Evolutionary conservation across 1,140 invertebrate species (phyloP).

Genomic region (Lepidostoma basale): DNA sequence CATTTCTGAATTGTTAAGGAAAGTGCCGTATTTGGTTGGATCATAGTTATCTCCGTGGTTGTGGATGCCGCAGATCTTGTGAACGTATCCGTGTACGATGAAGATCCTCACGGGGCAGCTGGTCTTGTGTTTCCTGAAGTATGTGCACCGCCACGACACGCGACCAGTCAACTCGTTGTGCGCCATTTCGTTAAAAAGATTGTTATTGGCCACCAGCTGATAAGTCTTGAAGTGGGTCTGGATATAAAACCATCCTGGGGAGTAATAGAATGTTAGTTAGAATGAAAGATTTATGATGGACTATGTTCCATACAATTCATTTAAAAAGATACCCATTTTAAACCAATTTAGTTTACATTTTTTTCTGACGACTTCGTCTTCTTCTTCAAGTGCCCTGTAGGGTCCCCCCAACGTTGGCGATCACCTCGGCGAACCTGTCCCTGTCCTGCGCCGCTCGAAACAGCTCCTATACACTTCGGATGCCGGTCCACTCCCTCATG

Average conservation of each 20-base stretch:
- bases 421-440: no score
- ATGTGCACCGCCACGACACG: slow-evolving; percentile 30
- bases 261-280: no score
- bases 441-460: no score
- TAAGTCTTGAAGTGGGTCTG: background rate
- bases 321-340: no score
- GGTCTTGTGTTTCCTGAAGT: slow-evolving; percentile 21
- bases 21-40: background rate
- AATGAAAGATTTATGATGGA: no score
- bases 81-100: slow-evolving; percentile 14
- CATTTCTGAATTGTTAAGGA: background rate
- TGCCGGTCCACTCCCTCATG: no score
- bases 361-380: no score
- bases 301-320: no score
- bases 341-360: no score
- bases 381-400: no score
- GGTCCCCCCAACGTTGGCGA: no score
- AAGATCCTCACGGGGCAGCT: slow-evolving; percentile 22
- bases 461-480: no score
- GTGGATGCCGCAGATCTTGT: slow-evolving; percentile 6
- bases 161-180: background rate
- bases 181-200: slow-evolving; percentile 26
- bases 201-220: slow-evolving; percentile 25
- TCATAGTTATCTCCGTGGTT: slow-evolving; percentile 25
- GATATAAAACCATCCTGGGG: slow-evolving; percentile 27